Base-by-base conservation (phyloP, 2,888 invertebrate species). In the Meghimatium bilineatum region DNA sequence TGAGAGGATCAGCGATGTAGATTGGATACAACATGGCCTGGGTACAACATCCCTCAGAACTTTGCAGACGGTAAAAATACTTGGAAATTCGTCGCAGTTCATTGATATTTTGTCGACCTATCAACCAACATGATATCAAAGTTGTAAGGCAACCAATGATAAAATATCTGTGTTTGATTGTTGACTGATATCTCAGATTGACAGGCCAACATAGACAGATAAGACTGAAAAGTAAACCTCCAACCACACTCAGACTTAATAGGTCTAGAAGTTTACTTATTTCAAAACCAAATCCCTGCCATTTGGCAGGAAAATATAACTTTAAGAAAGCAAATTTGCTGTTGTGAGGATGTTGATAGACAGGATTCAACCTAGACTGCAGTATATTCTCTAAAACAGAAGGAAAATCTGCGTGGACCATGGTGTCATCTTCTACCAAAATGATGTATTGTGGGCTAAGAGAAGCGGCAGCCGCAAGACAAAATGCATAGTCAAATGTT, bases 41-140 rank as follows among this genome's bases (percentile, higher is more conserved):
- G 0, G 93, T 93, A 85, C 93, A 93, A 81, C 93, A 93, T 10
- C 88, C 89, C 1, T 92, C 92, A 0, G 93, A 90, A 12, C 86
- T 77, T 17, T 85, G 84, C 12, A 91, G 88, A 12, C 87, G 87
- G 85, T 91, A 91, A 10, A 92, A 86, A 29, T 89, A 86, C 26
- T 87, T 87, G 23, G 90, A 89, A 34, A 91, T 78, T 56, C 91
- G 88, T 20, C 92, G 85, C 26, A 92, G 67, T 67, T 92, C 89
- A 78, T 90, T 85, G 12, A 93, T 32, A 86, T 92, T 90, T 38
- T 90, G 90, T 34, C 93, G 85, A 10, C 92, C 93, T 14, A 90
- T 44, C 23, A 89, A 34, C n/a, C 85, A 76, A 2, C 85, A 86
- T 34, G 86, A 32, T 6, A 89, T n/a, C 60, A 90, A 82, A n/a